These are phyloP conservation scores for Spondyliosoma cantharus DNA, from an alignment of 2,797 vertebrate species.

Conservation along the genomic window DNA sequence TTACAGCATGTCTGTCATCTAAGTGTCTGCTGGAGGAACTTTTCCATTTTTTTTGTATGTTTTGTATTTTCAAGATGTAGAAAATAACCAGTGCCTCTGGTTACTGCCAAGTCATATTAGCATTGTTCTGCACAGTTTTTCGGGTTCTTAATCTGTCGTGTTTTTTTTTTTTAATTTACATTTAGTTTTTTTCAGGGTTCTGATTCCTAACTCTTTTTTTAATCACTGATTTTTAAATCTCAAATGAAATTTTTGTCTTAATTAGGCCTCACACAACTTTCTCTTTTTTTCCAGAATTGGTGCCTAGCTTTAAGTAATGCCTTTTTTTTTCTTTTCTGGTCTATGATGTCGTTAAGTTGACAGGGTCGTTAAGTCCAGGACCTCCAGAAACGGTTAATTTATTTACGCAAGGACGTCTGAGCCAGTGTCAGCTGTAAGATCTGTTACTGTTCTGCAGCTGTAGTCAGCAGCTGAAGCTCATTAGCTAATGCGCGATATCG, in stretches of 20 bases:
- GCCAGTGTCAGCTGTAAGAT: constrained; percentile 37
- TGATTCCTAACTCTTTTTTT: constrained; percentile 45
- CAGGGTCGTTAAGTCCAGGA: constrained; percentile 42
- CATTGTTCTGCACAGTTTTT: constrained; percentile 33
- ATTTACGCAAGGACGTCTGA: constrained; percentile 43
- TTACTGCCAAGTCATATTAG: constrained; percentile 60
- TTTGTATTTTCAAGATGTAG: constrained; percentile 56
- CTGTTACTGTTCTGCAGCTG: constrained; percentile 48
- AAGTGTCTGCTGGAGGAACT: constrained; percentile 48
- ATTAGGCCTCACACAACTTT: constrained; percentile 28
- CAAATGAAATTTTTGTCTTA: constrained; percentile 41
- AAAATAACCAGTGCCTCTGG: constrained; percentile 41
- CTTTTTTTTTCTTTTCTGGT: constrained; percentile 44
- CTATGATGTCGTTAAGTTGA: constrained; percentile 35
- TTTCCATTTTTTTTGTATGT: constrained; percentile 27
- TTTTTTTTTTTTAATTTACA: constrained; percentile 4
- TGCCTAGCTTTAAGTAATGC: constrained; percentile 67
- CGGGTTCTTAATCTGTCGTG: constrained; percentile 16
- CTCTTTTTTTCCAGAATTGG: constrained; percentile 24
- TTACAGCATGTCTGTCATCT: constrained; percentile 51
- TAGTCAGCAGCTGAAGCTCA: constrained; percentile 66
- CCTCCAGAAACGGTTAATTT: constrained; percentile 53
- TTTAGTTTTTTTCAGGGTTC: constrained; percentile 14
- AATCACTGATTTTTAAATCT: constrained; percentile 36
- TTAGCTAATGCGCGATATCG: constrained; percentile 64